Evolutionary conservation across 2,797 vertebrate genomes (phyloP), one percentile per base, ranked within the genome.

Genomic region (Chaenodraco wilsoni): DNA sequence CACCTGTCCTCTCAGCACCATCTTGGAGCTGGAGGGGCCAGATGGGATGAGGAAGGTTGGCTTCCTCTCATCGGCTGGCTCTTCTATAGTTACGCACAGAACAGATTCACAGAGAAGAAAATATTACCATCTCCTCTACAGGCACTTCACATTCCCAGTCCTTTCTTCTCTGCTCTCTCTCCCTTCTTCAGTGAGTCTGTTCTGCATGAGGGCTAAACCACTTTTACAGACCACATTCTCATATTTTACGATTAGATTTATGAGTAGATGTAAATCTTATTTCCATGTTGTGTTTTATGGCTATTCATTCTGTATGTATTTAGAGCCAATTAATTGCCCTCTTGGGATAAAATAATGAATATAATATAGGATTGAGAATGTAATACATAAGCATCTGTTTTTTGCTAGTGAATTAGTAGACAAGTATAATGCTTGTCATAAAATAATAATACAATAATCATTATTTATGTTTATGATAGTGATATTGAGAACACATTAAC

Each of bases 1-100:
- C 61, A 95, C 90, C 61, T 96, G 94, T 90, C 97, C 98, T 91
- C 96, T 95, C 83, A 99, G 87, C 61, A 97, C 97, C 71, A 94
- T 95, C 91, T 95, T 97, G 89, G 90, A 95, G 91, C 96, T 99
- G 84, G 92, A 89, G 59, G 91, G 82, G 15, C 95, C 96, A 72
- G 89, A 85, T 71, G 98, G 97, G 83, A 94, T 94, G 87, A 98
- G 91, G 92, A 99, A 96, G 40, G 88, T 80, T 62, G 98, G 98
- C 19, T 69, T 93, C 74, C 96, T 95, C 74, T 98, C 96, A 74
- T 92, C 95, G 7, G 81, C 84, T 45, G 95, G 94, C 12, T 93
- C 96, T 10, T 96, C 98, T 99, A 86, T 40, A 92, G 92, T 71
- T 31, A 74, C 74, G 84, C 40, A 82, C 3, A 76, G 43, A 37